These are phyloP conservation scores for Ascidia mentula DNA, from an alignment of 23 tunicate species.

Conservation along the genomic window DNA sequence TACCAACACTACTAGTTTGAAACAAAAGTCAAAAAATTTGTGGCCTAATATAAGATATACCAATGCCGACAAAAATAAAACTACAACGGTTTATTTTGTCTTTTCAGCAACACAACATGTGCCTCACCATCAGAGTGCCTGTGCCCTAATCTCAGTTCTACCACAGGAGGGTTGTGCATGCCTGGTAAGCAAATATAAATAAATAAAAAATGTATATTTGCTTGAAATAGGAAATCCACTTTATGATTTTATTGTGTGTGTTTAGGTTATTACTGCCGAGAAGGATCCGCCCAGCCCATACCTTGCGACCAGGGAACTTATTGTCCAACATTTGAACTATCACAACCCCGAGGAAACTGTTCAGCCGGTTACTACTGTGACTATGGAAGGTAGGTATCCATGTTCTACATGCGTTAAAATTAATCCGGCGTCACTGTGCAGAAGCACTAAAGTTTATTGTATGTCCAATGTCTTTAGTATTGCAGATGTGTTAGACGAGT, in stretches of 20 bases:
- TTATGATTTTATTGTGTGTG: neutral
- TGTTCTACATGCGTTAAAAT: no score
- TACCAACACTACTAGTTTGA: no score
- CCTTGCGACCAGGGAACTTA: conserved; percentile 70
- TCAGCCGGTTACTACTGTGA: conserved; percentile 73
- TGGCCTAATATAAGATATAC: no score
- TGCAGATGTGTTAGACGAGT: neutral
- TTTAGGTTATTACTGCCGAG: conserved; percentile 89
- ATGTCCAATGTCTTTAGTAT: neutral
- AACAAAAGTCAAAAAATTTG: no score
- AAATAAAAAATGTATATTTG: no score
- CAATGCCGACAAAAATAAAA: no score
- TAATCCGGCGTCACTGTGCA: no score
- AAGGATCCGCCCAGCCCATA: conserved; percentile 53
- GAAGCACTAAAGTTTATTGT: no score
- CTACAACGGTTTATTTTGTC: no score
- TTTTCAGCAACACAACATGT: conserved; percentile 73
- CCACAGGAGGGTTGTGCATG: conserved; percentile 69
- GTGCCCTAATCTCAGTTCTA: conserved; percentile 65
- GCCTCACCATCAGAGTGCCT: conserved; percentile 68
- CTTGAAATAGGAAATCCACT: neutral
- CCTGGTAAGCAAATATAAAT: conserved; percentile 87
- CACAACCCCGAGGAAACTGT: conserved; percentile 42
- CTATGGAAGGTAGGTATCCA: conserved; percentile 66
- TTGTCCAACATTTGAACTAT: conserved; percentile 70